Evolutionary conservation across 2,888 invertebrate genomes (phyloP).

Genomic region (Autographa pulchrina): DNA sequence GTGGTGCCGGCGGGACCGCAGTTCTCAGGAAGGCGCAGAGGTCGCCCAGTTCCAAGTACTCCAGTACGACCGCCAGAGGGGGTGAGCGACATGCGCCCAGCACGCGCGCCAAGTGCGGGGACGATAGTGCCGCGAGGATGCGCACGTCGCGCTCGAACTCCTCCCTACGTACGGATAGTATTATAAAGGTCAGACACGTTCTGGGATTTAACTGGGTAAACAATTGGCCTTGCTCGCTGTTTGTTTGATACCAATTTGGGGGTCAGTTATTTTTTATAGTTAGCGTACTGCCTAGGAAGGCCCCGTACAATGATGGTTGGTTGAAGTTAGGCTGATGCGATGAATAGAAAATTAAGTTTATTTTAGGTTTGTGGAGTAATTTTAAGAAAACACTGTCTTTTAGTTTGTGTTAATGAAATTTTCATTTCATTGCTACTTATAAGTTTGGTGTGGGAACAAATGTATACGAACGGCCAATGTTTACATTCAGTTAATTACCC

Average conservation of each 20-base stretch:
- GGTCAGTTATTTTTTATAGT: too few species aligned
- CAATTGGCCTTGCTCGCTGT: neutral
- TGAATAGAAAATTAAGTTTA: too few species aligned
- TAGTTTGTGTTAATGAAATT: neutral
- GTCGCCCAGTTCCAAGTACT: constrained; percentile 95
- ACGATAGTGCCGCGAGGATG: constrained; percentile 95
- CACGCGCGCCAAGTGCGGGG: constrained; percentile 93
- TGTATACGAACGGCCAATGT: neutral
- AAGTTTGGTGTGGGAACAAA: neutral
- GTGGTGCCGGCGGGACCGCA: constrained; percentile 91
- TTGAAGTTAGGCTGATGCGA: too few species aligned
- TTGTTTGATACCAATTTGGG: too few species aligned
- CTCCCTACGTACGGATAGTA: constrained; percentile 81
- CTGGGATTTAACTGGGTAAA: constrained; percentile 3
- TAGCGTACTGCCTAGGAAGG: too few species aligned
- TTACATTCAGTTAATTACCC: neutral
- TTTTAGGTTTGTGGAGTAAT: too few species aligned
- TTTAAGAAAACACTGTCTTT: too few species aligned
- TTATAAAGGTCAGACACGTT: neutral
- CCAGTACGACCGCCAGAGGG: constrained; percentile 94
- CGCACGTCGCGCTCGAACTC: constrained; percentile 96
- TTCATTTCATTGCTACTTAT: neutral
- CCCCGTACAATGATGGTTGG: too few species aligned
- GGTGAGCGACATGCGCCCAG: constrained; percentile 94
- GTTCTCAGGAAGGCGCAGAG: constrained; percentile 94